Evolutionary conservation across 2,113 vertebrate species (phyloP), one percentile per base, ranked within the genome.

Genomic region (Scatophagus argus): DNA sequence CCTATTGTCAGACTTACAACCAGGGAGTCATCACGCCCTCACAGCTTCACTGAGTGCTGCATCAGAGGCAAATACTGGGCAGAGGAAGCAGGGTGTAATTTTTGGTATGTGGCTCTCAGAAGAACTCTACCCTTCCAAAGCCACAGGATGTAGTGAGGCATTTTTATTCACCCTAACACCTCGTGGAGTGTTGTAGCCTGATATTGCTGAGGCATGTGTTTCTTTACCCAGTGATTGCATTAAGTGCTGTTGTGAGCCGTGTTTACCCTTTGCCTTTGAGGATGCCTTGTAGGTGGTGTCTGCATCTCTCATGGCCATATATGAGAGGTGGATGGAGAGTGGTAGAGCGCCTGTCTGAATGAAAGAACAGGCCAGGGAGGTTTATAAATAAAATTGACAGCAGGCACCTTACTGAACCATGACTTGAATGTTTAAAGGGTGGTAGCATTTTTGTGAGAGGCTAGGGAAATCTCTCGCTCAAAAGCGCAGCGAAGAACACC

Each of bases 361-460:
- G 91, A 92, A 89, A 93, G 89, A 93, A 84, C 83, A 74, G 89
- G 88, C 80, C 87, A 58, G 68, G 46, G 77, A 89, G 91, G 81
- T 92, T 93, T 92, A 94, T 92, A 94, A 94, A 93, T 94, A 94
- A 93, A 94, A 94, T 88, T 92, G 93, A 94, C 92, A 93, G 91
- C 88, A 87, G 83, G 85, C 88, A 91, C 92, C 89, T 89, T 87
- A 78, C 73, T 81, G 77, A 91, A 90, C 86, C 93, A 92, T 93
- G 93, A 94, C 91, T 88, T 82, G 92, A 94, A 94, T 94, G 88
- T 88, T 92, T 92, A 93, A 93, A 88, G 78, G 83, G 81, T 70
- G 68, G 85, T 77, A 68, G 82, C 59, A 41, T 83, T 86, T 86
- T 88, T 90, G 84, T 64, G 80, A 71, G 87, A 88, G 79, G 74